phyloP scores from a whole-genome alignment of 2,113 vertebrate species.

The Notarius quadriscutis region DNA sequence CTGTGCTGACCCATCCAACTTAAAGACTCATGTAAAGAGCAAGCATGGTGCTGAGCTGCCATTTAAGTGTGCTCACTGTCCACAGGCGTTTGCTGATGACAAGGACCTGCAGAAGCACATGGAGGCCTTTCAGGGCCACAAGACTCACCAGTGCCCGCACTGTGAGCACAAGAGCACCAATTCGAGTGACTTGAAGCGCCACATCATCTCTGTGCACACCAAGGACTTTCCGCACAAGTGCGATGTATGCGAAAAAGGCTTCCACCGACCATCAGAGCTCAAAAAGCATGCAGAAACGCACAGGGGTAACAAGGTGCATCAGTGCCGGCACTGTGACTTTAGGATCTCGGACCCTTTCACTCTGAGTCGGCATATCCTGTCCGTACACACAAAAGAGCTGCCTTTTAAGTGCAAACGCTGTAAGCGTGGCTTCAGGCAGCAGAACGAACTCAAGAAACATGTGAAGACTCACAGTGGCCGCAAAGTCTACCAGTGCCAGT shows the following conservation, averaged over 20 bases:
- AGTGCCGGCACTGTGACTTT: constrained; percentile 98
- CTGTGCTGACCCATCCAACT: constrained; percentile 96
- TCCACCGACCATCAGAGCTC: constrained; percentile 95
- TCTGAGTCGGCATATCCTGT: constrained; percentile 95
- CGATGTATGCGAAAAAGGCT: constrained; percentile 97
- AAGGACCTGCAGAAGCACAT: constrained; percentile 90
- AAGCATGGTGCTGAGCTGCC: constrained; percentile 92
- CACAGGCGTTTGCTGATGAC: constrained; percentile 91
- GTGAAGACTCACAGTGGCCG: constrained; percentile 99
- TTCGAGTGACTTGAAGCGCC: constrained; percentile 96
- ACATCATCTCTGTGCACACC: constrained; percentile 98
- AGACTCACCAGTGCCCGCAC: constrained; percentile 96
- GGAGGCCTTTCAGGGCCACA: constrained; percentile 96
- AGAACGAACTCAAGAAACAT: constrained; percentile 97
- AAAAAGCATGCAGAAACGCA: constrained; percentile 97
- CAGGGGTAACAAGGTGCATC: constrained; percentile 95
- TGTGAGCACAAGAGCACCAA: constrained; percentile 99
- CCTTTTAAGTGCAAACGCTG: constrained; percentile 98
- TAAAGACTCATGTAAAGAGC: constrained; percentile 99
- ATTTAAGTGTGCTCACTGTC: constrained; percentile 95
- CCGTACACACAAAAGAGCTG: constrained; percentile 97
- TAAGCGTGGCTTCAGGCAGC: constrained; percentile 92
- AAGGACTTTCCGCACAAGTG: constrained; percentile 99
- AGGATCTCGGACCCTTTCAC: constrained; percentile 96
- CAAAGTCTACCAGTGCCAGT: constrained; percentile 98